These are phyloP conservation scores for Unio pictorum DNA, from an alignment of 2,888 invertebrate species.

Conservation along the genomic window DNA sequence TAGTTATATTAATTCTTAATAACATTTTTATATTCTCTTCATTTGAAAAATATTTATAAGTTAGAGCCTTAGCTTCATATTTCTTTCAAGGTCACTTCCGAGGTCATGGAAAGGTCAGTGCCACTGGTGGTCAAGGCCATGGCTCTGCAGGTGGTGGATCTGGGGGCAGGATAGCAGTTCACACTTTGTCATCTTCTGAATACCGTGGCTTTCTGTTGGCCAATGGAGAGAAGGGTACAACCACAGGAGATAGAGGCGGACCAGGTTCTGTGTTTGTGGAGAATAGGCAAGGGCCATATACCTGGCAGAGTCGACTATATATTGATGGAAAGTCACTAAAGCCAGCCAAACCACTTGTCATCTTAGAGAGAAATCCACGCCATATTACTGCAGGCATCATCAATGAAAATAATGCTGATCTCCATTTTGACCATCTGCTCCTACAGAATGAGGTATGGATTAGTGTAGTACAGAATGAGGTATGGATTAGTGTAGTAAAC, in stretches of 20 bases:
- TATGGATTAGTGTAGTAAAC: conserved; percentile 12
- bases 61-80: too few species aligned
- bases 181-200: conserved; percentile 42
- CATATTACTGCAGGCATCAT: conserved; percentile 19
- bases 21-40: too few species aligned
- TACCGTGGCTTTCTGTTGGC: conserved; percentile 47
- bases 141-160: conserved; percentile 46
- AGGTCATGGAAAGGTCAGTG: conserved; percentile 51
- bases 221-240: conserved; percentile 35
- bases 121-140: conserved; percentile 47
- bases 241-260: conserved; percentile 42
- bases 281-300: conserved; percentile 28
- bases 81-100: conserved; percentile 39
- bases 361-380: conserved; percentile 46
- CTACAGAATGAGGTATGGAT: conserved; percentile 46
- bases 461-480: conserved; percentile 34
- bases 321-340: conserved; percentile 42
- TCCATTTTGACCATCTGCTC: conserved; percentile 54
- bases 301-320: conserved; percentile 44
- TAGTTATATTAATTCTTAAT: too few species aligned
- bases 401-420: conserved; percentile 41
- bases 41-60: too few species aligned
- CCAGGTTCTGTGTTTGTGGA: conserved; percentile 59
- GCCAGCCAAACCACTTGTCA: conserved; percentile 47
- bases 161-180: conserved; percentile 52